phyloP scores from a whole-genome alignment of 2,797 vertebrate genomes.

The Molossus molossus region DNA sequence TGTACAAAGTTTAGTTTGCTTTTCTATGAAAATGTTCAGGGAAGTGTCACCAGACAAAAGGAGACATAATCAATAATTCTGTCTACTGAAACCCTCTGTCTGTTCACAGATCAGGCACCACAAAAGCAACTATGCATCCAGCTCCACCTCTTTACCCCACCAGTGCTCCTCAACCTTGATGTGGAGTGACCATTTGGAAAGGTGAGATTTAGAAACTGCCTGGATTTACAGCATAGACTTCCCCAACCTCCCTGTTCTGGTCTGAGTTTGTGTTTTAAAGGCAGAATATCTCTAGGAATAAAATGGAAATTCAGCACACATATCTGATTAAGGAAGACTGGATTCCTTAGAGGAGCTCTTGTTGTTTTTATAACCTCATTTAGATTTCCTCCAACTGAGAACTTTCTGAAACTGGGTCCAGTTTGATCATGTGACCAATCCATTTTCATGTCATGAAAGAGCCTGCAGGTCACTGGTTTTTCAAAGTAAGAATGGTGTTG shows the following conservation, averaged over 20 bases:
- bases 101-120: conserved; percentile 78
- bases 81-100: conserved; percentile 75
- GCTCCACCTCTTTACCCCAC: conserved; percentile 67
- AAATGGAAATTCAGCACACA: neutral
- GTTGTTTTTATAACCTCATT: neutral
- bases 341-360: neutral
- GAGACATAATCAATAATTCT: neutral
- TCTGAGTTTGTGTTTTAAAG: neutral
- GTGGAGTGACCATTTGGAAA: conserved; percentile 75
- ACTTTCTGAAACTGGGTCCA: neutral
- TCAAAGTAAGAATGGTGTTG: neutral
- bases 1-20: neutral
- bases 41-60: neutral
- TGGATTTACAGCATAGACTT: neutral
- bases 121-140: conserved; percentile 69
- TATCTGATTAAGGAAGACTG: neutral
- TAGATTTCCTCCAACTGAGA: conserved; percentile 4
- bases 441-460: neutral
- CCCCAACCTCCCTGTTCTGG: neutral
- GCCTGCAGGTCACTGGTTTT: neutral
- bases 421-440: neutral
- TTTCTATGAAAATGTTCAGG: conserved; percentile 21
- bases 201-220: conserved; percentile 70
- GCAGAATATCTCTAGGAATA: neutral
- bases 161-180: conserved; percentile 73